A percentile compares a stretch with the other conserved stretches of the same genome.
phyloP scores from a whole-genome alignment of 2,113 vertebrate genomes.

The Pardalotus punctatus region DNA sequence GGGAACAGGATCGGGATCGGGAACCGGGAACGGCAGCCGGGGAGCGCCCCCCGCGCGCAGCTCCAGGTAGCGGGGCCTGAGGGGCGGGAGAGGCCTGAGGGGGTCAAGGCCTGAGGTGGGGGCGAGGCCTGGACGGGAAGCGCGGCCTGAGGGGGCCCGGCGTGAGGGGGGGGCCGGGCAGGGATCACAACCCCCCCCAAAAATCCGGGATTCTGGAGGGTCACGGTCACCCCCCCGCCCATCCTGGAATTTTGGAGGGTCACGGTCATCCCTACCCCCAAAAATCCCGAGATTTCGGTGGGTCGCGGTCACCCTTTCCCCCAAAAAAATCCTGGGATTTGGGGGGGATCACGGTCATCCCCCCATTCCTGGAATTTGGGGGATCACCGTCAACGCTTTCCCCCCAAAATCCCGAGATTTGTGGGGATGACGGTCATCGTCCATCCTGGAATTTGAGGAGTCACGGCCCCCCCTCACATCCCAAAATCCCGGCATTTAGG shows the following conservation, averaged over 20 bases:
- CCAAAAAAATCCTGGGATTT: neutral
- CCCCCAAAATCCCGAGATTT: no score
- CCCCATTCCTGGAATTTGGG: no score
- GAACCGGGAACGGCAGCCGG: neutral
- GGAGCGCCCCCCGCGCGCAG: neutral
- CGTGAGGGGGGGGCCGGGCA: no score
- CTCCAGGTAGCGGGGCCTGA: neutral
- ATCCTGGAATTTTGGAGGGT: neutral
- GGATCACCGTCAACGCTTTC: no score
- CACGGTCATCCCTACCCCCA: neutral
- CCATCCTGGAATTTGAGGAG: no score
- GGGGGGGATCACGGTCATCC: no score
- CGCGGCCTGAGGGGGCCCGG: no score
- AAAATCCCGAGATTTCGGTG: neutral
- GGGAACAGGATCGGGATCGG: neutral
- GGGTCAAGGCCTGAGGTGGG: neutral
- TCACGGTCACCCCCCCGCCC: accelerated
- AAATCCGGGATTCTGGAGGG: no score
- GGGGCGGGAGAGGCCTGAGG: neutral
- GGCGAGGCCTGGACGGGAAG: neutral
- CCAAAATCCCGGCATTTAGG: neutral
- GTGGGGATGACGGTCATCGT: no score
- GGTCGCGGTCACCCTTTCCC: neutral
- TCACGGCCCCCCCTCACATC: no score
- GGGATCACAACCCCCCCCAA: no score